Base-by-base conservation (phyloP, 2,113 vertebrate genomes). In the Arenaria interpres region DNA sequence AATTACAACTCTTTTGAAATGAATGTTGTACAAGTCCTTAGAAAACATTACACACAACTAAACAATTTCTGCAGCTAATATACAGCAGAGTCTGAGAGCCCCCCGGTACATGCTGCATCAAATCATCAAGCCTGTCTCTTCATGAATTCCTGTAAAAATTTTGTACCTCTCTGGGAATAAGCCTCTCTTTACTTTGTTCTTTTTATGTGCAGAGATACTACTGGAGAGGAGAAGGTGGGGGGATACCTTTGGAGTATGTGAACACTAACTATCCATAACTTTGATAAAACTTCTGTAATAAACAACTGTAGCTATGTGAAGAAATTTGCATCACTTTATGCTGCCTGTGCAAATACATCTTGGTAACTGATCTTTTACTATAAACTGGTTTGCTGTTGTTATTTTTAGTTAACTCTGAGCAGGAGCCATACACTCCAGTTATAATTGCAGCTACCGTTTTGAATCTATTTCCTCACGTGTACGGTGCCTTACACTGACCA, bases 1-100 rank as follows among this genome's bases (percentile, higher is more conserved):
- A 91, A 96, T 93, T 89, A 96, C 78, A 85, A 14, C 32, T 71
- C 35, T 32, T 91, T 91, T 91, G 85, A 95, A 95, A 96, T 66
- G 14, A 63, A 54, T 63, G 30, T 39, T 88, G 74, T 63, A 73
- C 24, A 79, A 67, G 59, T 73, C 75, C 75, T 90, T 43, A 71
- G 75, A 88, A 94, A 90, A 86, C 4, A 2, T 67, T 77, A 74
- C 51, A 84, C 46, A 59, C 17, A 89, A 78, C 21, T 39, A 43
- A 95, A 93, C 12, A 73, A 73, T 73, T 88, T 88, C 82, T 94
- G 78, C 50, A 82, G 81, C 33, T 90, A 76, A 73, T 87, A 68
- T 14, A 79, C 57, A 94, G 81, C 28, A 90, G 17, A 45, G 41
- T 33, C 37, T 85, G 35, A 35, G 74, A 91, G 18, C 12, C 69